Conservation (phyloP, 2,888 invertebrate species). For the Emmelina monodactyla region DNA sequence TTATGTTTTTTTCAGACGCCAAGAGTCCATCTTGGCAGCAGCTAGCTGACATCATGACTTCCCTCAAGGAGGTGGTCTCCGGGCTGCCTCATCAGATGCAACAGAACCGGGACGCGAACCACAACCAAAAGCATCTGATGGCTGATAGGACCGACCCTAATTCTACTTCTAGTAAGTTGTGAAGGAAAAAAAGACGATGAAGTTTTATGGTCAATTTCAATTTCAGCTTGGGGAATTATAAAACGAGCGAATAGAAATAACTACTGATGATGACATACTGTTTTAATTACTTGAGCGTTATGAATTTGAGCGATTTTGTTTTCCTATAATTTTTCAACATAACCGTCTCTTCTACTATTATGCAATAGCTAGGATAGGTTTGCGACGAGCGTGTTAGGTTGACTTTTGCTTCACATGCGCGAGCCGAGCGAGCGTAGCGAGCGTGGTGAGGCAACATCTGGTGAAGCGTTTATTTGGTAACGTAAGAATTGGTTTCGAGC, state of each 20-base stretch:
- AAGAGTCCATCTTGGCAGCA: conserved; percentile 44
- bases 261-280: too few species aligned
- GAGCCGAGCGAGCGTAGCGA: too few species aligned
- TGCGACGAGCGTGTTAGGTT: too few species aligned
- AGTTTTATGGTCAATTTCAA: neutral
- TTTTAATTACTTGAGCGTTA: too few species aligned
- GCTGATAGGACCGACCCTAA: conserved; percentile 66
- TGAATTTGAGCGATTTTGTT: too few species aligned
- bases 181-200: neutral
- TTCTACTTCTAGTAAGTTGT: conserved; percentile 38
- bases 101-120: conserved; percentile 40
- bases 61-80: conserved; percentile 45
- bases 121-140: conserved; percentile 55
- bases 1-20: conserved; percentile 28
- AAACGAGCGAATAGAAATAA: neutral
- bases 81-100: conserved; percentile 43
- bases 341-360: too few species aligned
- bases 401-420: too few species aligned
- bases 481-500: too few species aligned
- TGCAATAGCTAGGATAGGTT: too few species aligned
- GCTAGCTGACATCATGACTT: conserved; percentile 40
- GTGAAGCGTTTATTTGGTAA: too few species aligned
- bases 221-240: neutral
- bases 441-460: too few species aligned
- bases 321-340: too few species aligned